Evolutionary conservation across 2,797 vertebrate species (phyloP).

Genomic region (Poeciliopsis infans): DNA sequence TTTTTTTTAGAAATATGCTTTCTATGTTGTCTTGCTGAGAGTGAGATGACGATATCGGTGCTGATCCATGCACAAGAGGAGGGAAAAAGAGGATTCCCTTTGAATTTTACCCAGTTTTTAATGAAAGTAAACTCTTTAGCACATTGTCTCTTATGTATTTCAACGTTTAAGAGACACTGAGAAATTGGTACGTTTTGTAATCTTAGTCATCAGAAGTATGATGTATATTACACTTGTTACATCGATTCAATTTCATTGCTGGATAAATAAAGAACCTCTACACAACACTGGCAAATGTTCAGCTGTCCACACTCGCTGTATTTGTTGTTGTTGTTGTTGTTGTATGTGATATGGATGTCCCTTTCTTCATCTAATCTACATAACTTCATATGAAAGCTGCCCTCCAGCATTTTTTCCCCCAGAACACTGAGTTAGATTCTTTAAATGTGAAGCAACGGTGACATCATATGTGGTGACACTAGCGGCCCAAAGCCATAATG

Average conservation of each 20-base stretch:
- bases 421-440: conserved; percentile 16
- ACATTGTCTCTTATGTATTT: not conserved
- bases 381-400: conserved; percentile 18
- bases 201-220: not conserved
- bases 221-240: not conserved
- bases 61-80: not conserved
- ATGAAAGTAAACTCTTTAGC: not conserved
- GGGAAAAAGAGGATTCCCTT: not conserved
- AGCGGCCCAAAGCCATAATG: conserved; percentile 26
- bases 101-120: not conserved
- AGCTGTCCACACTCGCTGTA: not conserved
- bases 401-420: conserved; percentile 7
- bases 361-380: conserved; percentile 19
- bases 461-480: conserved; percentile 24
- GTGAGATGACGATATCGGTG: conserved; percentile 2
- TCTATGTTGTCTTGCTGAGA: conserved; percentile 18
- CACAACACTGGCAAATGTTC: not conserved
- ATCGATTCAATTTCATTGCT: not conserved
- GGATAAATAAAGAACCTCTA: not conserved
- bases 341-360: not conserved
- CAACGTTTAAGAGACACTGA: not conserved
- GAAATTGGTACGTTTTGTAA: not conserved
- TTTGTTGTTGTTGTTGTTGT: not conserved
- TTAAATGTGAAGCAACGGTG: conserved; percentile 15
- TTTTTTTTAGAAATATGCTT: conserved; percentile 13